These are phyloP conservation scores for Nipponia nippon DNA, from an alignment of 2,113 vertebrate genomes.

Conservation along the genomic window DNA sequence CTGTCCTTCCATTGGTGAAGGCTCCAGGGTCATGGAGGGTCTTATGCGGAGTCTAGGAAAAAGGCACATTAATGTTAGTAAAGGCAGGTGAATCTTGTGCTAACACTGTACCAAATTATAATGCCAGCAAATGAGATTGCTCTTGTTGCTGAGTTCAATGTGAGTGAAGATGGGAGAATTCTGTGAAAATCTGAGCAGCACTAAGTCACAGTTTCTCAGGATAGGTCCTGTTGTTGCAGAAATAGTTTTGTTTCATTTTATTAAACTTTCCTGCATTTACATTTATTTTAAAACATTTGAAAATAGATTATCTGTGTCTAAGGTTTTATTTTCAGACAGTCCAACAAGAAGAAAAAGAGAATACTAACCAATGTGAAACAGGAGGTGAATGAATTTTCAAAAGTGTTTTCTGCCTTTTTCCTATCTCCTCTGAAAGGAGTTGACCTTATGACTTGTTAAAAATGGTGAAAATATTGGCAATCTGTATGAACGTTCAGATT, in stretches of 20 bases:
- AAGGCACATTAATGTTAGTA: not conserved
- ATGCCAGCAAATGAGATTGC: not conserved
- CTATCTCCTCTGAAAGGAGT: not conserved
- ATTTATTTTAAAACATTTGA: not conserved
- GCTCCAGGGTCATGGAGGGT: not conserved
- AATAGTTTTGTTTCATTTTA: not conserved
- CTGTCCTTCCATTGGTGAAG: not conserved
- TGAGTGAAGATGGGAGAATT: not conserved
- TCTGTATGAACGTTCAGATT: not conserved
- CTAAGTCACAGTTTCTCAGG: not conserved
- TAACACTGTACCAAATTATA: not conserved
- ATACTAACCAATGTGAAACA: not conserved
- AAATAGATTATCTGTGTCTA: not conserved
- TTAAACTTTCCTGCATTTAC: not conserved
- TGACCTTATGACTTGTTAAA: not conserved
- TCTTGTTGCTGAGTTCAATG: fast-evolving
- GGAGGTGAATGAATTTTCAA: not conserved
- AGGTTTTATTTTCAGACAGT: not conserved
- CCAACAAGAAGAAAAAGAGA: not conserved
- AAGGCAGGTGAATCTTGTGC: not conserved
- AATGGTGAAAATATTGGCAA: not conserved
- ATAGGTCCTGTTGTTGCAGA: not conserved
- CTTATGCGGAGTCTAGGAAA: not conserved
- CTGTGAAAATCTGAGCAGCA: not conserved
- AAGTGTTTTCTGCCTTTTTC: not conserved